Conservation (phyloP, 2,888 invertebrate species). For the Leptopterna dolabrata region DNA sequence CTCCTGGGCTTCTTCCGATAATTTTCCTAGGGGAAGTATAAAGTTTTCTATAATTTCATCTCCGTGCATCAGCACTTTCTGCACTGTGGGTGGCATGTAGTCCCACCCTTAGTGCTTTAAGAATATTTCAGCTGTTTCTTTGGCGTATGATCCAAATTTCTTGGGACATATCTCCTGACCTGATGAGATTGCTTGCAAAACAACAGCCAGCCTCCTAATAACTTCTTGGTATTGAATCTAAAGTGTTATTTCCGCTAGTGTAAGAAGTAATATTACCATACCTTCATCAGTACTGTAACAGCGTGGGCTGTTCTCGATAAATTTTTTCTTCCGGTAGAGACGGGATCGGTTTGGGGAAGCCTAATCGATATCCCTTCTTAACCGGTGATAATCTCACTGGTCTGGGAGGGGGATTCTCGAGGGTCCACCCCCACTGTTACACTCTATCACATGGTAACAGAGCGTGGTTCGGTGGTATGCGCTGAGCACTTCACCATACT, state of each 20-base stretch:
- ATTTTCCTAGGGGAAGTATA: slow-evolving; percentile 63
- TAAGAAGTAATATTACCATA: slow-evolving; percentile 56
- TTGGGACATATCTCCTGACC: not conserved
- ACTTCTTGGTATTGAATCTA: slow-evolving; percentile 53
- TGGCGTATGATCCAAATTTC: not conserved
- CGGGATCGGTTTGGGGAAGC: no score
- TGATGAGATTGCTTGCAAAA: not conserved
- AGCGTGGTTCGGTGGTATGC: no score
- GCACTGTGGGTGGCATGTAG: slow-evolving; percentile 64
- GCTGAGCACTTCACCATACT: no score
- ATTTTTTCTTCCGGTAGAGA: no score
- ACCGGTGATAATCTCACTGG: no score
- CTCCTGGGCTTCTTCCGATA: slow-evolving; percentile 65
- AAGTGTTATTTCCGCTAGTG: no score
- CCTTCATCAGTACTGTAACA: slow-evolving; percentile 46
- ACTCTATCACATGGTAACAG: no score
- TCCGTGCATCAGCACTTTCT: slow-evolving; percentile 63
- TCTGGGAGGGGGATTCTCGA: no score
- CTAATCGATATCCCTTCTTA: no score
- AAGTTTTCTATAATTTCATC: slow-evolving; percentile 61
- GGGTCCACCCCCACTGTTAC: no score
- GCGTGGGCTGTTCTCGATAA: no score
- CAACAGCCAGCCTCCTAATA: not conserved
- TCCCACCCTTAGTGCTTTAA: not conserved
- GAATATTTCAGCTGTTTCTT: not conserved